phyloP scores from a whole-genome alignment of 2,797 vertebrate species.

The Neopelma chrysocephalum region DNA sequence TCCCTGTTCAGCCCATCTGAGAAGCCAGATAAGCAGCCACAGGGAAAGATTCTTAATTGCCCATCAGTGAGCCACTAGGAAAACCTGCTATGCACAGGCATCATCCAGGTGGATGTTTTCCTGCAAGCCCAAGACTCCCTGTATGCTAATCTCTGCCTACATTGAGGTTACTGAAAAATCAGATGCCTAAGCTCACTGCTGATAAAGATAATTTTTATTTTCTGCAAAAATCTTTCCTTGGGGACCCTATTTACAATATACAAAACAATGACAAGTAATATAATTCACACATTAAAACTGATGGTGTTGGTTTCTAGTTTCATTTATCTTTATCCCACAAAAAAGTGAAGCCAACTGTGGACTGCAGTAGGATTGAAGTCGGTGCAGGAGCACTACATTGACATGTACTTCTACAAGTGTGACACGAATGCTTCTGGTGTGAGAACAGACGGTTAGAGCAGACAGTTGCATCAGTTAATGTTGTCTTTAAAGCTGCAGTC shows the following conservation, averaged over 20 bases:
- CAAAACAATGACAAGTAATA: not conserved
- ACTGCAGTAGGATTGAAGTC: not conserved
- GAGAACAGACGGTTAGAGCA: conserved; percentile 17
- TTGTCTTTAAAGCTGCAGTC: conserved; percentile 33
- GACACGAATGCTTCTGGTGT: not conserved
- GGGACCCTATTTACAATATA: not conserved
- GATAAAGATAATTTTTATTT: not conserved
- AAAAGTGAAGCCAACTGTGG: not conserved
- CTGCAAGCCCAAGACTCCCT: not conserved
- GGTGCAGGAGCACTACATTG: not conserved
- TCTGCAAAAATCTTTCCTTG: not conserved
- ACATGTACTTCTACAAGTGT: not conserved
- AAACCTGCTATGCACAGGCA: not conserved
- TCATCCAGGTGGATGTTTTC: not conserved
- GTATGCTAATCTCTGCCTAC: not conserved
- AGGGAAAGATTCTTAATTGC: not conserved
- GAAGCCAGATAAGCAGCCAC: not conserved
- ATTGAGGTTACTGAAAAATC: not conserved
- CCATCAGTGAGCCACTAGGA: not conserved
- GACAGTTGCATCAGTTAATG: not conserved
- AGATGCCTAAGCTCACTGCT: not conserved
- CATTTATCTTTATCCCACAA: not conserved
- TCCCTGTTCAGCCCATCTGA: not conserved
- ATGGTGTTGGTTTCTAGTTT: not conserved
- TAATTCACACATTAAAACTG: not conserved